Conservation (phyloP, 2,113 vertebrate species). For the Python bivittatus region DNA sequence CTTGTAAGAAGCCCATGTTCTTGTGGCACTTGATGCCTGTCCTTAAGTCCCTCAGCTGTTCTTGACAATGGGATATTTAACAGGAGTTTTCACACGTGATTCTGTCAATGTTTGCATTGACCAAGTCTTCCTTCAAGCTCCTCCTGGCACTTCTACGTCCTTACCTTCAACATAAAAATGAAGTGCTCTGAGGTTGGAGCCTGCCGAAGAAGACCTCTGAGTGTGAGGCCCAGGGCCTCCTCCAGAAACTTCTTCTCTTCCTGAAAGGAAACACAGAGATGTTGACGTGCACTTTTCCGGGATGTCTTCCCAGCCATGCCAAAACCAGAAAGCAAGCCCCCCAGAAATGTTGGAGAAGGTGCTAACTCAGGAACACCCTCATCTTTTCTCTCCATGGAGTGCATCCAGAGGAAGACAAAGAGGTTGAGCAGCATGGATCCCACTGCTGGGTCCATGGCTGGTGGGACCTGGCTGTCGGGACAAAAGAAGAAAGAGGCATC, state of each 20-base stretch:
- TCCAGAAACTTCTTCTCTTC: background rate
- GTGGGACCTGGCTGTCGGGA: background rate
- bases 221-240: background rate
- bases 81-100: background rate
- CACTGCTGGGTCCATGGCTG: background rate
- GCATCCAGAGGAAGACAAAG: background rate
- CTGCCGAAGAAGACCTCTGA: background rate
- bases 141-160: background rate
- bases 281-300: background rate
- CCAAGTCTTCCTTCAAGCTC: background rate
- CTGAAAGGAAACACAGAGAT: background rate
- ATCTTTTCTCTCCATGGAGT: background rate
- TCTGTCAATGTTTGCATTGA: background rate
- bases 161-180: background rate
- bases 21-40: no score
- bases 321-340: background rate
- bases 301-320: background rate
- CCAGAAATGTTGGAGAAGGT: background rate
- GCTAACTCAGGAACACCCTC: background rate
- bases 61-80: background rate
- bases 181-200: background rate
- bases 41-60: background rate
- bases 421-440: rapidly evolving
- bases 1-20: no score
- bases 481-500: background rate